These are phyloP conservation scores for Anagrus nilaparvatae DNA, from an alignment of 1,140 invertebrate species.

Conservation along the genomic window DNA sequence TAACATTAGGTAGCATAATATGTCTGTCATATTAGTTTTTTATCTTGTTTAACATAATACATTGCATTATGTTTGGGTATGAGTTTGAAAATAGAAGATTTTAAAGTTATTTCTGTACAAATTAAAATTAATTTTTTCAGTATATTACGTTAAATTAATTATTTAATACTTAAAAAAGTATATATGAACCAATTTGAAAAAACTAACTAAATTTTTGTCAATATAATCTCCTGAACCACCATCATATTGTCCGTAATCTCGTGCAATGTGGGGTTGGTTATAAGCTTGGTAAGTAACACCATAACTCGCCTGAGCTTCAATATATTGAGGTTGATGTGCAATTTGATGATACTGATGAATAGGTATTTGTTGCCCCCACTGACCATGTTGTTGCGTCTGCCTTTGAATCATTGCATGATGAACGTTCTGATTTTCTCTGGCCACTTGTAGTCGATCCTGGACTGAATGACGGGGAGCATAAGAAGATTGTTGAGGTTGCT, in stretches of 20 bases:
- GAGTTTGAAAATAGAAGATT: slow-evolving; percentile 1
- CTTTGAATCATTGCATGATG: slow-evolving; percentile 11
- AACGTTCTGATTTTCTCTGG: slow-evolving; percentile 15
- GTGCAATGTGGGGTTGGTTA: slow-evolving; percentile 15
- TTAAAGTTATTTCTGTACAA: background rate
- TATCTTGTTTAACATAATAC: too few species aligned
- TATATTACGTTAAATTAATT: too few species aligned
- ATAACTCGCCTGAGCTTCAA: slow-evolving; percentile 15
- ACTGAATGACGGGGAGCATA: slow-evolving; percentile 10
- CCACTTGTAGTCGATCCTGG: slow-evolving; percentile 25
- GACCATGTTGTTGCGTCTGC: slow-evolving; percentile 7
- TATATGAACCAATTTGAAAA: too few species aligned
- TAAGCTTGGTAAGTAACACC: slow-evolving; percentile 19
- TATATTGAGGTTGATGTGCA: slow-evolving; percentile 13
- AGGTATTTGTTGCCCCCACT: slow-evolving; percentile 9
- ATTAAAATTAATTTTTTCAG: slow-evolving; percentile 1
- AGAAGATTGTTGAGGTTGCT: background rate
- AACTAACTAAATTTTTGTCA: slow-evolving; percentile 20
- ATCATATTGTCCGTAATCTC: slow-evolving; percentile 21
- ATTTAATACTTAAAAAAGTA: too few species aligned
- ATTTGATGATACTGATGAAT: slow-evolving; percentile 13
- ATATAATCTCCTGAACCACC: slow-evolving; percentile 20
- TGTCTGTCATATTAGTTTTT: too few species aligned
- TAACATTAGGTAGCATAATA: too few species aligned
- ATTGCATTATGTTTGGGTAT: background rate